phyloP scores from a whole-genome alignment of 2,888 invertebrate species.

The Andrena bicolor region DNA sequence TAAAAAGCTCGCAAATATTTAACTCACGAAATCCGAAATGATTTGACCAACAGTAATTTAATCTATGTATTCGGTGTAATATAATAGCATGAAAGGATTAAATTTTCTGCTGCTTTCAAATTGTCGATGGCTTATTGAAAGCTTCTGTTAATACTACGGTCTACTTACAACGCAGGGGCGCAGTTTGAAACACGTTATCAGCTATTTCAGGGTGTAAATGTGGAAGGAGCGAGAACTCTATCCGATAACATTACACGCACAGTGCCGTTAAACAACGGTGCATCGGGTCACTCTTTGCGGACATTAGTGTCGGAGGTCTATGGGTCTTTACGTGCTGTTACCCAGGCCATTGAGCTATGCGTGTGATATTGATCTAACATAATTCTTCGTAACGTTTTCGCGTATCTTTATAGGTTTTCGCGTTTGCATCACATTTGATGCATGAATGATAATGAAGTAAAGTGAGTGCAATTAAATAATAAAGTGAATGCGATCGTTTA shows the following conservation, averaged over 20 bases:
- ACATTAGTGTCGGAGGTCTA: conserved; percentile 29
- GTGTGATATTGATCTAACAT: conserved; percentile 47
- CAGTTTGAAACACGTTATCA: not conserved
- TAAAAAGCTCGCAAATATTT: too few relatives aligned
- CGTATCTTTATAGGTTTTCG: not conserved
- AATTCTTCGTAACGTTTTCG: not conserved
- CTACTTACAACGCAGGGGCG: not conserved
- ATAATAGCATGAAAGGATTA: too few relatives aligned
- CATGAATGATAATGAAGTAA: too few relatives aligned
- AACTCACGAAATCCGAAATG: too few relatives aligned
- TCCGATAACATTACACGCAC: conserved; percentile 62
- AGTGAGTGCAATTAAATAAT: too few relatives aligned
- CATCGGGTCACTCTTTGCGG: conserved; percentile 56
- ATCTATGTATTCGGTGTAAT: too few relatives aligned
- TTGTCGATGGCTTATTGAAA: too few relatives aligned
- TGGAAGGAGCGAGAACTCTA: conserved; percentile 42
- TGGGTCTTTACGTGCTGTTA: conserved; percentile 5
- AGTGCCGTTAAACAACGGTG: conserved; percentile 76
- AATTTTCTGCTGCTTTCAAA: too few relatives aligned
- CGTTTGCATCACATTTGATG: not conserved
- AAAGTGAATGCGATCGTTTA: too few relatives aligned
- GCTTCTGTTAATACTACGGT: too few relatives aligned
- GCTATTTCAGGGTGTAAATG: not conserved
- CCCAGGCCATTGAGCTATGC: not conserved
- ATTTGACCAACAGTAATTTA: too few relatives aligned